Base-by-base conservation (phyloP, 2,113 vertebrate species). In the Oenanthe melanoleuca region DNA sequence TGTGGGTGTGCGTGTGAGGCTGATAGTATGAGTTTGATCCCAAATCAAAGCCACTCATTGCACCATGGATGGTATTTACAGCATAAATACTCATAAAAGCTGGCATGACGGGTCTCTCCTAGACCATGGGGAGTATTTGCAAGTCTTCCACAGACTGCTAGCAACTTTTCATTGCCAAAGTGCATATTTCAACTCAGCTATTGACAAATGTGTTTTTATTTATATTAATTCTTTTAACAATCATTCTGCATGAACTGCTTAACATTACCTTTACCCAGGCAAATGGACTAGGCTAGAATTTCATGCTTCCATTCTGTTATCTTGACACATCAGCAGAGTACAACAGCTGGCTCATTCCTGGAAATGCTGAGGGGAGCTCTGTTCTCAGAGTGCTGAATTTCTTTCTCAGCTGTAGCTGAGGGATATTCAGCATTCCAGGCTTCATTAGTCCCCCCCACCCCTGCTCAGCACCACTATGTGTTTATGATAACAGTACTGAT, bases 201-300 rank as follows among this genome's bases (percentile, higher is more conserved):
- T 37, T 72, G 40, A 23, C 14, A 82, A 89, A 70, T 18, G 14
- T 28, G 15, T 65, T 80, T 82, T 94, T 70, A 69, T 77, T 59
- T 47, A 33, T 47, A 38, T 47, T n/a, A 1, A 14, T 53, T 80
- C 28, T 60, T 72, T 44, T 11, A 29, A 26, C 12, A 57, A 12
- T 57, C 7, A n/a, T 57, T 53, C 40, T 57, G 17, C 53, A 28
- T 93, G 97, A 97, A 95, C 50, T 89, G 73, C 63, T 95, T 91
- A 93, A 56, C 14, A 24, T 95, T 96, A 83, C 34, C 65, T 88
- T 96, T 93, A 55, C 86, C 37, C 75, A 77, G 73, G 57, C 61
- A 73, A 96, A 97, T 94, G 80, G 69, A 91, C 93, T 97, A 94
- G 96, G 97, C 98, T 98, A 98, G 98, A 97, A 97, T 98, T 99